Evolutionary conservation across 1,140 invertebrate species (phyloP), one percentile per base, ranked within the genome.

Genomic region (Drosophila gunungcola): DNA sequence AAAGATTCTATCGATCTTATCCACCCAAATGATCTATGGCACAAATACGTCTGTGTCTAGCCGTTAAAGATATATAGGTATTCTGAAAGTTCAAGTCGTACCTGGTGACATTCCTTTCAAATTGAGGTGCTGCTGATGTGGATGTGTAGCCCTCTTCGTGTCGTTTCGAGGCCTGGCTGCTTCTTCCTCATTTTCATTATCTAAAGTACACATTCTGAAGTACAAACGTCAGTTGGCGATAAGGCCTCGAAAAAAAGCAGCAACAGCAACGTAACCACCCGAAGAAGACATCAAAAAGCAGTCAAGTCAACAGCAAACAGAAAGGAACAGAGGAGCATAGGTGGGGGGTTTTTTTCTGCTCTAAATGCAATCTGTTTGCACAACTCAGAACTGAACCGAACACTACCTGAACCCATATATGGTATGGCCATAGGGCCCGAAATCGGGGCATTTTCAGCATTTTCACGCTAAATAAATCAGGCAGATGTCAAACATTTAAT

Each of bases 161-260:
- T 70, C 29, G 34, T 25, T 51, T 12, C 38, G 36, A 41, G 12
- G 27, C 52, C 51, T 21, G 45, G 43, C 80, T 69, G 51, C 72
- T 84, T 77, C 80, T 72, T 62, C 49, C 69, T 63, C 68, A 48
- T 42, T 90, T 90, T 80, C 80, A 84, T 85, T 89, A 89, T 89
- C 84, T 90, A 84, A 90, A 90, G 85, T 90, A 89, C 80, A 89
- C 84, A 89, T 80, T 89, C 88, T 84, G 85, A 89, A 84, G 84
- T 90, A 89, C 84, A 89, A 89, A 89, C 84, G 84, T 89, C 84
- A 89, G 84, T 89, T 75, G 80, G 77, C 77, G 84, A 89, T 89
- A 89, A 89, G 77, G 65, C 42, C 48, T 55, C 51, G 34, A 32
- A 34, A 46, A 57, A 51, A 62, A 53, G 41, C 73, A 39, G 29